Conservation (phyloP, 2,797 vertebrate genomes). For the Microctenopoma stevenorrisi region DNA sequence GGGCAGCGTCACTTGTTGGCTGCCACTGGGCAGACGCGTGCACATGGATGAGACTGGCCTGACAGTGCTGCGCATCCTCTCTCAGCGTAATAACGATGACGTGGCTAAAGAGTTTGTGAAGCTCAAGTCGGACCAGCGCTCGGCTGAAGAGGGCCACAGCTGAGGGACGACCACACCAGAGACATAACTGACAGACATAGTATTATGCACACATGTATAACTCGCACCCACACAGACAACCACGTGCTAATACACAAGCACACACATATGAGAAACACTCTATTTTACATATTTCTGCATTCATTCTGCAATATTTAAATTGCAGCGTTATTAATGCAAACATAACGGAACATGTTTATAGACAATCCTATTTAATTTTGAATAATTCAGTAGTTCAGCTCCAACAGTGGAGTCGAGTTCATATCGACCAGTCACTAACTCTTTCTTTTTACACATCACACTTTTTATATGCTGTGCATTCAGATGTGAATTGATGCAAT, state of each 20-base stretch:
- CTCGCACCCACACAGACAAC: conserved; percentile 52
- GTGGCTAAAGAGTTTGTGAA: conserved; percentile 98
- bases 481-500: conserved; percentile 51
- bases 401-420: conserved; percentile 26
- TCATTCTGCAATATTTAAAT: conserved; percentile 74
- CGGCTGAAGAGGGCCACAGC: conserved; percentile 90
- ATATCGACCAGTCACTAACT: conserved; percentile 18
- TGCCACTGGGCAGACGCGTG: conserved; percentile 90
- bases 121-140: conserved; percentile 97
- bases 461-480: conserved; percentile 70
- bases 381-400: conserved; percentile 35
- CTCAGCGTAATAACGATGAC: conserved; percentile 97
- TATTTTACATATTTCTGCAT: conserved; percentile 72
- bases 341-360: conserved; percentile 58
- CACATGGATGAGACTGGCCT: conserved; percentile 99
- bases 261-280: conserved; percentile 65
- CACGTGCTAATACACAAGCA: conserved; percentile 72
- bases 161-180: conserved; percentile 83
- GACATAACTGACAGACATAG: conserved; percentile 76
- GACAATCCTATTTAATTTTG: conserved; percentile 45
- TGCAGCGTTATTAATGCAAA: conserved; percentile 73
- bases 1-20: conserved; percentile 83
- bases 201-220: conserved; percentile 76
- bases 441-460: conserved; percentile 51
- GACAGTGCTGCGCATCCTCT: conserved; percentile 96